A percentile compares a stretch with the other conserved stretches of the same genome.
These are phyloP conservation scores for Felis catus DNA, from an alignment of 2,113 vertebrate genomes.

Conservation along the genomic window DNA sequence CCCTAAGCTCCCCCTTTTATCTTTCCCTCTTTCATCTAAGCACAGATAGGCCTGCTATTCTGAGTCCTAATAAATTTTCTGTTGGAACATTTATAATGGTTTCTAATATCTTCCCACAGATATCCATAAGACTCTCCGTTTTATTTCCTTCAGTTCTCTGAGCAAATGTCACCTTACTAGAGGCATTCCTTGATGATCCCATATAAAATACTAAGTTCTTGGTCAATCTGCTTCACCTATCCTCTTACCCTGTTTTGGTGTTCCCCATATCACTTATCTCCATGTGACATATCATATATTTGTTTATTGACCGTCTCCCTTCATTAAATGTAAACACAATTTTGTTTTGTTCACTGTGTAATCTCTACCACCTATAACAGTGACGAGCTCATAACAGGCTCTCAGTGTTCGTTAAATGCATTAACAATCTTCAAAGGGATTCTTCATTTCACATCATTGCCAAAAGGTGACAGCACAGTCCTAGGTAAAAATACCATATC, in stretches of 20 bases:
- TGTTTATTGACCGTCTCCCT: neutral
- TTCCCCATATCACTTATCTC: neutral
- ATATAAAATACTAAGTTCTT: neutral
- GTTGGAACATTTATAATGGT: neutral
- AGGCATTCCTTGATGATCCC: neutral
- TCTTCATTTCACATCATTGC: neutral
- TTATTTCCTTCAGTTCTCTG: neutral
- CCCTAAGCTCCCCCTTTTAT: neutral
- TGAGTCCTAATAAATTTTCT: neutral
- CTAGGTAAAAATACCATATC: neutral
- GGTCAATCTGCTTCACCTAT: neutral
- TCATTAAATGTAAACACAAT: neutral
- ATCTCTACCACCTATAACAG: neutral
- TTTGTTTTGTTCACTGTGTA: neutral
- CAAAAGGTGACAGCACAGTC: neutral
- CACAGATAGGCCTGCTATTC: neutral
- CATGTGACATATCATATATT: neutral
- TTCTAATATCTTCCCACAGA: neutral
- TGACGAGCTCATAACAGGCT: neutral
- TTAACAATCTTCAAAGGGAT: neutral
- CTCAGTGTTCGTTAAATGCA: neutral
- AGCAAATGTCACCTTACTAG: neutral
- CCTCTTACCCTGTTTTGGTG: neutral
- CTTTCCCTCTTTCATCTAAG: neutral
- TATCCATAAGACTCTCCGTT: neutral